Conservation (phyloP, 2,888 invertebrate species). For the Galeopsomyia nigrocyanea region DNA sequence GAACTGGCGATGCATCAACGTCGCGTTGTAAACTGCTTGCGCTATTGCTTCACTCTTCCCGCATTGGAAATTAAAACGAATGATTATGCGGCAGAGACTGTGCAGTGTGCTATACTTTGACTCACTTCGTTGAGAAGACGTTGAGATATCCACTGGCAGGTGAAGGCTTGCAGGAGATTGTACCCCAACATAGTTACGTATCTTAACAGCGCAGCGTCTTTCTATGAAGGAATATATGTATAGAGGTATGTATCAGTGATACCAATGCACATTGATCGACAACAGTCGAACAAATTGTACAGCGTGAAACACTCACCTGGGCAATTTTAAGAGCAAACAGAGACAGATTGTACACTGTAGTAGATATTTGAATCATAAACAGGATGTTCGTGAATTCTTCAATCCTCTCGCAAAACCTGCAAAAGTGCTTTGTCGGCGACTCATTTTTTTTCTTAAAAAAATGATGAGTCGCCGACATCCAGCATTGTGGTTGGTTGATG, state of each 20-base stretch:
- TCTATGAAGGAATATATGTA: background rate
- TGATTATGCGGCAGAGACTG: no score
- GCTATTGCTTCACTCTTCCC: constrained; percentile 34
- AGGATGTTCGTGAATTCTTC: background rate
- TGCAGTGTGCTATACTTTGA: no score
- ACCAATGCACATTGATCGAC: no score
- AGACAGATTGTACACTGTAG: constrained; percentile 25
- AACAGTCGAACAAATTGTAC: no score
- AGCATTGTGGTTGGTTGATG: no score
- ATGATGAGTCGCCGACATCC: no score
- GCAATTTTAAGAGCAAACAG: constrained; percentile 5
- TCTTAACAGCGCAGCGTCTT: background rate
- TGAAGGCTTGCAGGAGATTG: constrained; percentile 8
- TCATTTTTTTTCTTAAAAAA: no score
- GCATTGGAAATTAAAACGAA: no score
- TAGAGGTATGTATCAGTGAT: no score
- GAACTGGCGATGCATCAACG: background rate
- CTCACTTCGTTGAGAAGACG: constrained; percentile 18
- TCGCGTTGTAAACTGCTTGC: constrained; percentile 5
- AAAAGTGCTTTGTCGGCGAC: background rate
- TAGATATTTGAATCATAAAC: background rate
- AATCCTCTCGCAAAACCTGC: constrained; percentile 8
- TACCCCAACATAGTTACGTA: background rate
- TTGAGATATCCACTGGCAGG: constrained; percentile 14
- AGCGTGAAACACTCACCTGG: constrained; percentile 2